These are phyloP conservation scores for Chanos chanos DNA, from an alignment of 2,797 vertebrate genomes.

Conservation along the genomic window DNA sequence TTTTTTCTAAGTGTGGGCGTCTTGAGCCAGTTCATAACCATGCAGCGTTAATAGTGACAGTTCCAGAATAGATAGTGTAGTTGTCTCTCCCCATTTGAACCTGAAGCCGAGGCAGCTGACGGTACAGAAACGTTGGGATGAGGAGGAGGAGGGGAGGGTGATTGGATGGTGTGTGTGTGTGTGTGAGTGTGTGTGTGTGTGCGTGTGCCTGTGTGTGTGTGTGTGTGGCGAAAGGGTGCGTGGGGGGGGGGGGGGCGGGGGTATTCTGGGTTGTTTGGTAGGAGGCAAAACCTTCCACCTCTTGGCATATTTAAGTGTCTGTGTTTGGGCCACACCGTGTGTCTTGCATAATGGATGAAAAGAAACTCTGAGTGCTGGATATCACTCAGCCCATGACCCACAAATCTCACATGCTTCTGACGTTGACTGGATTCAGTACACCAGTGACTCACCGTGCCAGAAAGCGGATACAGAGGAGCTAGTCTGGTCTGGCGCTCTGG, in stretches of 20 bases:
- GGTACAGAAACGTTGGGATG: no score
- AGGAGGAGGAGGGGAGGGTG: background rate
- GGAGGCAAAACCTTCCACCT: conserved; percentile 8
- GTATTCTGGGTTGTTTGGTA: no score
- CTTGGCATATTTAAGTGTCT: background rate
- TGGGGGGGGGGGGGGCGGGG: background rate
- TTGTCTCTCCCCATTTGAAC: no score
- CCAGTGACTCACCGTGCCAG: conserved; percentile 58
- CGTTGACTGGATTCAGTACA: conserved; percentile 43
- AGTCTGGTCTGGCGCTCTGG: conserved; percentile 38
- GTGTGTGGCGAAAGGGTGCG: no score
- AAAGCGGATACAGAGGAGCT: conserved; percentile 20
- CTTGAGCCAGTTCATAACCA: no score
- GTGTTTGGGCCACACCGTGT: conserved; percentile 21
- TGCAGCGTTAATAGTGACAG: no score
- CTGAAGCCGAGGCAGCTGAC: no score
- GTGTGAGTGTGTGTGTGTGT: no score
- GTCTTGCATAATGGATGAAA: conserved; percentile 35
- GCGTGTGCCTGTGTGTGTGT: no score
- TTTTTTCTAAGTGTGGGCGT: no score
- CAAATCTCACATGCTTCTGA: conserved; percentile 58
- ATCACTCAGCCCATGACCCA: conserved; percentile 51
- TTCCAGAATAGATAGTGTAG: no score
- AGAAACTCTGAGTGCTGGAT: conserved; percentile 32
- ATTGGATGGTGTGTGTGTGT: background rate